A percentile compares a stretch with the other conserved stretches of the same genome.
These are phyloP conservation scores for Hippoglossus stenolepis DNA, from an alignment of 2,113 vertebrate genomes.

Conservation along the genomic window DNA sequence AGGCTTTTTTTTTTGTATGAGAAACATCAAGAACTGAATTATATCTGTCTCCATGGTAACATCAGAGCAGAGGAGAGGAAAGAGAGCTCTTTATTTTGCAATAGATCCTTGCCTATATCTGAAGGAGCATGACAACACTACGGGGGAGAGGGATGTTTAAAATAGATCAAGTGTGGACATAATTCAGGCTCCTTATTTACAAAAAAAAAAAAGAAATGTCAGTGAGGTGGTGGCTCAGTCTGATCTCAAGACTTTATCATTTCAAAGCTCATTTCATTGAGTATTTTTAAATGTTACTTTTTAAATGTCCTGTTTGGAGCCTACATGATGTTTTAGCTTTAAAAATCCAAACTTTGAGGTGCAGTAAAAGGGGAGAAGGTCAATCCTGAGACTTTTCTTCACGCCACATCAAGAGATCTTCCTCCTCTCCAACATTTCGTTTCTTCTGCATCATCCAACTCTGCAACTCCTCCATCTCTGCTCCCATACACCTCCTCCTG, in stretches of 20 bases:
- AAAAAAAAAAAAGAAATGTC: slow-evolving; percentile 16
- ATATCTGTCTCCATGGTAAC: slow-evolving; percentile 82
- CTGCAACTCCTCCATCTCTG: too few relatives aligned
- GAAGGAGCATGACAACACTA: slow-evolving; percentile 55
- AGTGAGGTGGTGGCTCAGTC: slow-evolving; percentile 17
- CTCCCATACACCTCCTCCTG: too few relatives aligned
- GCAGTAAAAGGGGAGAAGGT: too few relatives aligned
- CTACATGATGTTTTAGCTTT: background rate
- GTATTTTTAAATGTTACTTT: background rate
- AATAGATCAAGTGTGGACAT: slow-evolving; percentile 44
- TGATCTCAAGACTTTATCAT: background rate
- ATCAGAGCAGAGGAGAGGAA: slow-evolving; percentile 69
- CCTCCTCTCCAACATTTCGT: too few relatives aligned
- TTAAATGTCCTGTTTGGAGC: background rate
- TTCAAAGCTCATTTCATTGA: background rate
- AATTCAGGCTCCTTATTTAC: slow-evolving; percentile 34
- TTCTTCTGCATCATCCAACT: too few relatives aligned
- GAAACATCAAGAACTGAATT: slow-evolving; percentile 74
- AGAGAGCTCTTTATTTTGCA: slow-evolving; percentile 75
- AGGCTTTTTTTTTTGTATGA: slow-evolving; percentile 54
- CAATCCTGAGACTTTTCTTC: too few relatives aligned
- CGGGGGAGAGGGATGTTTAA: slow-evolving; percentile 27
- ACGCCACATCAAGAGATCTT: too few relatives aligned
- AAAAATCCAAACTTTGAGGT: too few relatives aligned
- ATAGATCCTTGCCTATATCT: slow-evolving; percentile 66